phyloP scores from a whole-genome alignment of 2,113 vertebrate genomes.

The Chaenocephalus aceratus region DNA sequence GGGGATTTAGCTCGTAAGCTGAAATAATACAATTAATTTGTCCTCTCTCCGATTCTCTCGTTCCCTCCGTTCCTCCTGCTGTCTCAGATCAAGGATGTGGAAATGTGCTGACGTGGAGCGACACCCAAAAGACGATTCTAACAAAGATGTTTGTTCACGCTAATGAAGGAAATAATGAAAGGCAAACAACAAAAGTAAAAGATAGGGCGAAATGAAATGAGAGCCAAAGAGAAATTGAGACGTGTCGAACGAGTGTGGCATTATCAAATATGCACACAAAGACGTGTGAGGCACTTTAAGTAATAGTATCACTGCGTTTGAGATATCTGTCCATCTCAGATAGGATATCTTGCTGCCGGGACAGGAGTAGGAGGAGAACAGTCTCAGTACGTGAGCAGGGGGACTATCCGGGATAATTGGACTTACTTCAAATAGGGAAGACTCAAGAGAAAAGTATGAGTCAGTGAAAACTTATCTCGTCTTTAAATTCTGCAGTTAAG shows the following conservation, averaged over 20 bases:
- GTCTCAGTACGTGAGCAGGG: conserved; percentile 12
- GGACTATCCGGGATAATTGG: conserved; percentile 51
- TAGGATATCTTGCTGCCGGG: conserved; percentile 29
- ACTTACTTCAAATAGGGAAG: conserved; percentile 47
- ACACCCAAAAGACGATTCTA: conserved; percentile 81
- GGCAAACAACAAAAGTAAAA: conserved; percentile 80
- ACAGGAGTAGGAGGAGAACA: conserved; percentile 36
- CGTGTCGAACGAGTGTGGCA: conserved; percentile 44
- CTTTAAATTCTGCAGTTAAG: conserved; percentile 31
- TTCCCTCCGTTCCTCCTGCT: conserved; percentile 63
- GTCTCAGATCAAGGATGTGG: conserved; percentile 72
- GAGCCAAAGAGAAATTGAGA: conserved; percentile 52
- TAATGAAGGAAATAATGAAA: conserved; percentile 87
- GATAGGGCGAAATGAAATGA: conserved; percentile 59
- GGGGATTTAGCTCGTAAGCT: conserved; percentile 75
- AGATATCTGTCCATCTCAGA: conserved; percentile 54
- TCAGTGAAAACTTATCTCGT: conserved; percentile 23
- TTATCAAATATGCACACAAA: conserved; percentile 60
- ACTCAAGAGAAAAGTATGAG: conserved; percentile 34
- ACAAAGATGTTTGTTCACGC: conserved; percentile 81
- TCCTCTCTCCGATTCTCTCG: conserved; percentile 39
- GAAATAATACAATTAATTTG: conserved; percentile 83
- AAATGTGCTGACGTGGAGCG: conserved; percentile 78
- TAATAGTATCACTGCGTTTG: conserved; percentile 34
- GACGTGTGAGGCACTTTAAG: conserved; percentile 44